Evolutionary conservation across 1,140 invertebrate species (phyloP).

Genomic region (Polyergus mexicanus): DNA sequence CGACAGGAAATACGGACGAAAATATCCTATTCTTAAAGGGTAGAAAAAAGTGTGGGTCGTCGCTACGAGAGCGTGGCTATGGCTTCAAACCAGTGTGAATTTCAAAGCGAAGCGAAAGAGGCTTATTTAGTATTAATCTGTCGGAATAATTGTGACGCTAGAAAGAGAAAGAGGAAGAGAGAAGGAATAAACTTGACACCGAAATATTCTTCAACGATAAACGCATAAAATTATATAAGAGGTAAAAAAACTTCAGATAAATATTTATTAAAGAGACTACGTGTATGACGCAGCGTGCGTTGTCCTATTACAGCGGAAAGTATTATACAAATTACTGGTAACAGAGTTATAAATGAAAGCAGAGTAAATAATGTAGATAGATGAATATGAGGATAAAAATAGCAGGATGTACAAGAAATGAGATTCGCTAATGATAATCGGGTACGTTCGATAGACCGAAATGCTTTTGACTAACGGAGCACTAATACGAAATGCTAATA

Average conservation of each 20-base stretch:
- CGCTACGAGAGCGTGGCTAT: neutral
- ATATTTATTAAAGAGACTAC: neutral
- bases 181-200: neutral
- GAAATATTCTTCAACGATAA: neutral
- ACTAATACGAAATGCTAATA: neutral
- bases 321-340: conserved; percentile 2
- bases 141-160: neutral
- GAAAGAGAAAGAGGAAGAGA: too few species aligned
- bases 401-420: neutral
- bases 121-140: neutral
- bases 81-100: neutral
- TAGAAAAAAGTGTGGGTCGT: conserved; percentile 24
- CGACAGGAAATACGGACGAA: conserved; percentile 10
- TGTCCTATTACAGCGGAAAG: neutral
- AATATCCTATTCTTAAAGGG: conserved; percentile 5
- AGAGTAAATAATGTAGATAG: neutral
- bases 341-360: conserved; percentile 1
- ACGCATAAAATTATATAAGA: neutral
- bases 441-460: neutral
- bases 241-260: neutral
- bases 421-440: conserved; percentile 4
- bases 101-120: neutral
- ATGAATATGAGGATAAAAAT: neutral
- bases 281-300: neutral
- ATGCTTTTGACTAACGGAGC: conserved; percentile 13